Percentiles rank a stretch among this genome's conserved stretches.
Evolutionary conservation across 2,113 vertebrate species (phyloP).

Genomic region (Sinocyclocheilus maitianheensis): DNA sequence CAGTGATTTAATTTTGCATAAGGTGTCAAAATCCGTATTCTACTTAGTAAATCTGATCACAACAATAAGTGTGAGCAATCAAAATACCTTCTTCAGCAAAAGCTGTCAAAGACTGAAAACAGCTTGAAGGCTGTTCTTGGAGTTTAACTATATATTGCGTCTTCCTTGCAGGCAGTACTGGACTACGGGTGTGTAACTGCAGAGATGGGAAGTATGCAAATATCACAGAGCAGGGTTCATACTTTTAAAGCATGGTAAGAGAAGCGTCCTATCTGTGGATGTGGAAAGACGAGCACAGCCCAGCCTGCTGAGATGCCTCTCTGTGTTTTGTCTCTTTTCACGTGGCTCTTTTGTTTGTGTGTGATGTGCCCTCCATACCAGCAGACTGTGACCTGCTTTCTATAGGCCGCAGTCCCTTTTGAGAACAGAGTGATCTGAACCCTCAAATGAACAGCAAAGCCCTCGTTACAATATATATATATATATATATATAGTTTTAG

Average conservation of each 20-base stretch:
- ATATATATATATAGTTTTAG: no score
- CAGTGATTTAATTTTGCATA: no score
- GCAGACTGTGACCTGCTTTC: slow-evolving; percentile 37
- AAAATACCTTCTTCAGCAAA: not conserved
- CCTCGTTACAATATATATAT: no score
- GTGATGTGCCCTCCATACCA: slow-evolving; percentile 37
- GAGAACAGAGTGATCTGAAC: slow-evolving; percentile 25
- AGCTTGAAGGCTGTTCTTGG: not conserved
- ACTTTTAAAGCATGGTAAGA: not conserved
- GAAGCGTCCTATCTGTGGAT: not conserved
- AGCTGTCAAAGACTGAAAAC: not conserved
- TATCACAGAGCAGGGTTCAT: not conserved
- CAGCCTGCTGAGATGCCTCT: not conserved
- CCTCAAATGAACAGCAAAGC: not conserved
- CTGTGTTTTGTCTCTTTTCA: slow-evolving; percentile 27
- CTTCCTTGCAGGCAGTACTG: not conserved
- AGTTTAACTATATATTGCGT: not conserved
- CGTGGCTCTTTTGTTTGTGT: slow-evolving; percentile 41
- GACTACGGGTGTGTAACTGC: slow-evolving; percentile 9
- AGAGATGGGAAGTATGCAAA: slow-evolving; percentile 15
- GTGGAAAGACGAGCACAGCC: not conserved
- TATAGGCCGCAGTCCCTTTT: slow-evolving; percentile 7
- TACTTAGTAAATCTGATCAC: no score
- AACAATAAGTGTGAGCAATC: not conserved
- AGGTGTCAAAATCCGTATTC: no score